These are phyloP conservation scores for Eilema sororculum DNA, from an alignment of 2,888 invertebrate species.

Conservation along the genomic window DNA sequence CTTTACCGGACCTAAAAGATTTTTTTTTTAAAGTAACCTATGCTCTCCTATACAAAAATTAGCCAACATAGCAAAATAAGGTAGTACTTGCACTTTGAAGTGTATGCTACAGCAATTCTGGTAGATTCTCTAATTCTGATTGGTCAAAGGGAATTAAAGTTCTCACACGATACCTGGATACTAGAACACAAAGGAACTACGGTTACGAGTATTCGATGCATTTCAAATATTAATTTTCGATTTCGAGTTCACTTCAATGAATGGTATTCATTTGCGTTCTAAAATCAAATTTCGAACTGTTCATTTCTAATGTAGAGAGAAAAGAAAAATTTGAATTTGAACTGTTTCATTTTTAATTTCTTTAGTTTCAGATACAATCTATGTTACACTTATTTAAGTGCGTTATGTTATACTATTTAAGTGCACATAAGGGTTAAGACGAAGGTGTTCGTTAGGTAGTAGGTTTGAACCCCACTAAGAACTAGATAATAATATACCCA, in stretches of 20 bases:
- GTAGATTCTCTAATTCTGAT: constrained; percentile 57
- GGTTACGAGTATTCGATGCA: constrained; percentile 49
- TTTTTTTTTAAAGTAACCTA: not conserved
- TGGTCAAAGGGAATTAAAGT: constrained; percentile 71
- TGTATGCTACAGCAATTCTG: constrained; percentile 18
- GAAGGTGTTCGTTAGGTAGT: not conserved
- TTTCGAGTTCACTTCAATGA: constrained; percentile 59
- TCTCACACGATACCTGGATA: constrained; percentile 47
- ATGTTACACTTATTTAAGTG: too few relatives aligned
- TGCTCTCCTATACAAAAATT: not conserved
- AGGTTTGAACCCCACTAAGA: not conserved
- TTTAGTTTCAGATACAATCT: not conserved
- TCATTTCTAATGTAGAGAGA: not conserved
- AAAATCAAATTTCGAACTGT: constrained; percentile 20
- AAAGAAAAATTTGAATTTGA: not conserved
- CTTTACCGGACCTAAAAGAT: not conserved
- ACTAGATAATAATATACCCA: not conserved
- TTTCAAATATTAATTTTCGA: constrained; percentile 74
- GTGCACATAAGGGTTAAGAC: not conserved
- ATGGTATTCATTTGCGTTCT: constrained; percentile 48
- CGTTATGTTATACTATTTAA: too few relatives aligned
- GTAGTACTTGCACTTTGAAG: constrained; percentile 17
- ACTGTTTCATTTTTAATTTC: not conserved
- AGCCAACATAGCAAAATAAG: constrained; percentile 12
- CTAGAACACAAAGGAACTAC: constrained; percentile 60